Evolutionary conservation across 2,797 vertebrate species (phyloP).

Genomic region (Alouatta caraya): DNA sequence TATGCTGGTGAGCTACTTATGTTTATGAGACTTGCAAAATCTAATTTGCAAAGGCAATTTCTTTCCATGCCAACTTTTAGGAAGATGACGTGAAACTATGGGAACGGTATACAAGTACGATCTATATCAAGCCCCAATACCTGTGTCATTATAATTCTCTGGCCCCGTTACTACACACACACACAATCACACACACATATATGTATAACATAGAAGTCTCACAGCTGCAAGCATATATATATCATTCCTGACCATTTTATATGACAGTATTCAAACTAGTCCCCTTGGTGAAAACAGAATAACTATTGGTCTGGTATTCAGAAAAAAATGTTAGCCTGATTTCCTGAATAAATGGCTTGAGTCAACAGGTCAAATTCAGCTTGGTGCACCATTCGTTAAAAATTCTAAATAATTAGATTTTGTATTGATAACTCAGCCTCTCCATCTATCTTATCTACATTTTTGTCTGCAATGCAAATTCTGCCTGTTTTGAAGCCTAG

Average conservation of each 20-base stretch:
- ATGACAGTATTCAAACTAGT: background rate
- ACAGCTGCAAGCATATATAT: too few relatives aligned
- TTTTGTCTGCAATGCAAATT: slow-evolving; percentile 30
- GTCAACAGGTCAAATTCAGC: slow-evolving; percentile 41
- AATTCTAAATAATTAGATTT: slow-evolving; percentile 64
- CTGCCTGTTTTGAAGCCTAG: background rate
- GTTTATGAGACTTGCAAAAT: slow-evolving; percentile 55
- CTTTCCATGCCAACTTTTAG: slow-evolving; percentile 49
- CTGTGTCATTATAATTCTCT: background rate
- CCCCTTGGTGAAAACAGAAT: background rate
- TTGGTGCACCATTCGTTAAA: slow-evolving; percentile 53
- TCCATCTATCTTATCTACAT: slow-evolving; percentile 35
- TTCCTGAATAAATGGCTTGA: slow-evolving; percentile 48
- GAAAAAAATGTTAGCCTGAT: background rate
- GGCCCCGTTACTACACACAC: too few relatives aligned
- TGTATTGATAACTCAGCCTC: slow-evolving; percentile 46
- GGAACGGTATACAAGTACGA: background rate
- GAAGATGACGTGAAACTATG: background rate
- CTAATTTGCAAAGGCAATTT: slow-evolving; percentile 63
- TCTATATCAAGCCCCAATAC: background rate
- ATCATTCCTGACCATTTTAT: background rate
- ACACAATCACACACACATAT: accelerated
- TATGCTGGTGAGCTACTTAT: slow-evolving; percentile 61
- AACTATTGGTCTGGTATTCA: background rate
- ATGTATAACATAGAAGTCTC: background rate